These are phyloP conservation scores for Oikopleura dioica DNA, from an alignment of 23 tunicate genomes.

Conservation along the genomic window DNA sequence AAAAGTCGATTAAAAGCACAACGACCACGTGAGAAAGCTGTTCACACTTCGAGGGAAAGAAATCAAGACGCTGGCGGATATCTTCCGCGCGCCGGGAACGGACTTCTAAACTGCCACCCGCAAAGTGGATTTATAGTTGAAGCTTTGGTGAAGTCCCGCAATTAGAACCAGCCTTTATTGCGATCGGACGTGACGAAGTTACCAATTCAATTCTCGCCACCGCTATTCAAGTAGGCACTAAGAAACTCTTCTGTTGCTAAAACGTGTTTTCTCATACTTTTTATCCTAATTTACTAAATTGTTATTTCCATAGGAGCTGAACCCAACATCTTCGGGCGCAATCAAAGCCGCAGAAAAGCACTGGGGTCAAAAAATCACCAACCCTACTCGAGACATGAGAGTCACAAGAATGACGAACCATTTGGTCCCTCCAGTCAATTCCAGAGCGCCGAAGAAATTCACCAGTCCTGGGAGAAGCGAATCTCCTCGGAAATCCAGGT, in stretches of 20 bases:
- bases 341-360: too few species aligned
- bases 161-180: background rate
- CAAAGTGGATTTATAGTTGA: background rate
- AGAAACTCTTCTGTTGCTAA: too few species aligned
- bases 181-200: background rate
- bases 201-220: background rate
- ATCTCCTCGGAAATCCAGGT: too few species aligned
- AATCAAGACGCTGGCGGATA: background rate
- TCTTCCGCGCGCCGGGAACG: background rate
- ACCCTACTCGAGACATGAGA: background rate
- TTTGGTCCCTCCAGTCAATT: too few species aligned
- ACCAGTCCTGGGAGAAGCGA: too few species aligned
- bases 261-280: too few species aligned
- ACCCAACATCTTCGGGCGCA: too few species aligned
- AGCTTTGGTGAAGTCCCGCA: background rate
- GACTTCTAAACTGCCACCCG: background rate
- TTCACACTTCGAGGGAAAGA: background rate
- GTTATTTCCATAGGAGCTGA: too few species aligned
- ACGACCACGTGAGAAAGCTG: background rate
- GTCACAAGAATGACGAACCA: background rate
- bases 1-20: too few species aligned
- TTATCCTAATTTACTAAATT: too few species aligned
- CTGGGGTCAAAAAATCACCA: background rate
- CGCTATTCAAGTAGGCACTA: background rate
- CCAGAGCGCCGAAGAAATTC: too few species aligned